These are phyloP conservation scores for Bombus pascuorum DNA, from an alignment of 1,140 invertebrate species.

Conservation along the genomic window DNA sequence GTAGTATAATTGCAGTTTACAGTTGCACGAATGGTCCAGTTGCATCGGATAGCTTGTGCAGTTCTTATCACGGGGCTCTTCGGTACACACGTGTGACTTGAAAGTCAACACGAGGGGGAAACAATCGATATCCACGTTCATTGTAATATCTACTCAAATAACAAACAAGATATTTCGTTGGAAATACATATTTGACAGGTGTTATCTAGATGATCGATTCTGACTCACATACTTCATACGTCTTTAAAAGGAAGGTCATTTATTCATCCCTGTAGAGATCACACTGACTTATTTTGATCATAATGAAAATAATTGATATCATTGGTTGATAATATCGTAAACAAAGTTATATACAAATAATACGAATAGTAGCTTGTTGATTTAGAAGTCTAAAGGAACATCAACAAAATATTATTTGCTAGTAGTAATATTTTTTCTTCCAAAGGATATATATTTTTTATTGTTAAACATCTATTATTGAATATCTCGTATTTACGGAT, in stretches of 20 bases:
- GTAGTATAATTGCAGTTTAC: conserved; percentile 18
- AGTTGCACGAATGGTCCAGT: neutral
- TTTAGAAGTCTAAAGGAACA: too few relatives aligned
- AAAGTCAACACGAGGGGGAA: neutral
- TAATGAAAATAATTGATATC: too few relatives aligned
- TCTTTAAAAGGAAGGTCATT: neutral
- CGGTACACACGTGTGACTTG: neutral
- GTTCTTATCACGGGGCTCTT: neutral
- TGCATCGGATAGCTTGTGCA: neutral
- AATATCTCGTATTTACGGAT: neutral
- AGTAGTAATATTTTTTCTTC: neutral
- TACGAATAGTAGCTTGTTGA: too few relatives aligned
- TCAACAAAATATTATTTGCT: neutral
- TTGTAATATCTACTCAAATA: neutral
- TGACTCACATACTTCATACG: neutral
- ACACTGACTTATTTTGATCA: too few relatives aligned
- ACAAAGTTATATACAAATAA: too few relatives aligned
- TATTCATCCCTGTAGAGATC: neutral
- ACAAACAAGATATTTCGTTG: conserved; percentile 13
- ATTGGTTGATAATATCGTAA: too few relatives aligned
- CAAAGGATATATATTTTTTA: neutral
- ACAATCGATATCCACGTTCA: neutral
- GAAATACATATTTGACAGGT: neutral
- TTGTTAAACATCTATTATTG: neutral
- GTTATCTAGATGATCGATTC: neutral